Evolutionary conservation across 2,888 invertebrate species (phyloP).

Genomic region (Chrysolina oricalcia): DNA sequence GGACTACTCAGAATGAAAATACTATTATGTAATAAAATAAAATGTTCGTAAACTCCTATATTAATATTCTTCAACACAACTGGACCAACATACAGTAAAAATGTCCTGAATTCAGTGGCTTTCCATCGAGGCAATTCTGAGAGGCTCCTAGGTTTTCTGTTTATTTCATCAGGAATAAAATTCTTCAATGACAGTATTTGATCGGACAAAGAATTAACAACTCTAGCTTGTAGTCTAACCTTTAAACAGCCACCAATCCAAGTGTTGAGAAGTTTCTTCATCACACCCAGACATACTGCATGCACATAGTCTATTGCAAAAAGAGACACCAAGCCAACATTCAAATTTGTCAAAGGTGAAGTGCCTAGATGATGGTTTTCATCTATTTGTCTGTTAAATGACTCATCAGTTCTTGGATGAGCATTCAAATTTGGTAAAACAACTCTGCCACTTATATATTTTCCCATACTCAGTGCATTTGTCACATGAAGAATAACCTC

Average conservation of each 20-base stretch:
- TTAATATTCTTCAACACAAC: constrained; percentile 27
- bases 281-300: constrained; percentile 36
- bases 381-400: constrained; percentile 44
- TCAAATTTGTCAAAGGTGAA: constrained; percentile 35
- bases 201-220: constrained; percentile 21
- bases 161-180: constrained; percentile 37
- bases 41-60: constrained; percentile 35
- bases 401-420: constrained; percentile 35
- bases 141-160: constrained; percentile 37
- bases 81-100: constrained; percentile 39
- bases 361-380: constrained; percentile 43
- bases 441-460: constrained; percentile 31
- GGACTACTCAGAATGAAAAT: constrained; percentile 20
- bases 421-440: constrained; percentile 25
- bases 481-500: constrained; percentile 52
- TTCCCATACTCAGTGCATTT: constrained; percentile 47
- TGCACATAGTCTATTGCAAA: constrained; percentile 48
- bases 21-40: constrained; percentile 31
- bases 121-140: constrained; percentile 36
- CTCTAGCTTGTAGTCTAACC: constrained; percentile 11
- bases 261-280: constrained; percentile 41
- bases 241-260: constrained; percentile 30
- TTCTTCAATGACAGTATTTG: constrained; percentile 27
- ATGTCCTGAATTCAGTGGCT: constrained; percentile 38
- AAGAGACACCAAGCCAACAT: constrained; percentile 30